Conservation (phyloP, 2,797 vertebrate genomes). For the Mastacembelus armatus region DNA sequence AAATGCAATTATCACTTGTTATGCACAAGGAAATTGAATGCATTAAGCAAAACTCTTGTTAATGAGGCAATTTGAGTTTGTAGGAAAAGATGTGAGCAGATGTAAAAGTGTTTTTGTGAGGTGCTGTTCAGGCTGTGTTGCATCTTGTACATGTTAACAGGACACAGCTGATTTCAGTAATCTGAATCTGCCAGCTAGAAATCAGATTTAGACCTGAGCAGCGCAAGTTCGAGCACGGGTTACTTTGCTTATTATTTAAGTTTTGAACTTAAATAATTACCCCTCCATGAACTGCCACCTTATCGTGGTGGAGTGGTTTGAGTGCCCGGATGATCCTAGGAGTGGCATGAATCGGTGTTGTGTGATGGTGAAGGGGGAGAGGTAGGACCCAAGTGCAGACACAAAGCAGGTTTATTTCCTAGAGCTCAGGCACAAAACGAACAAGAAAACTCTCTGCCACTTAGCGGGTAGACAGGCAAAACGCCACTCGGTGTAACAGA, state of each 20-base stretch:
- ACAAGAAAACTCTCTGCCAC: no score
- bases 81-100: background rate
- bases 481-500: no score
- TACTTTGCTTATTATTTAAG: no score
- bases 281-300: no score
- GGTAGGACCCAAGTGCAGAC: no score
- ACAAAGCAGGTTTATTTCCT: no score
- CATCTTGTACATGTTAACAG: background rate
- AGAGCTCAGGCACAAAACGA: no score
- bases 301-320: no score
- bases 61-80: slow-evolving; percentile 8
- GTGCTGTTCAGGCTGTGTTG: slow-evolving; percentile 1
- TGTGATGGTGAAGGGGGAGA: no score
- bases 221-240: background rate
- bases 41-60: slow-evolving; percentile 4
- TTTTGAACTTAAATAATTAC: background rate
- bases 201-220: slow-evolving; percentile 1
- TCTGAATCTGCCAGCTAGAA: background rate
- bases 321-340: no score
- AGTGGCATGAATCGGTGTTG: no score
- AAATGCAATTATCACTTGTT: slow-evolving; percentile 13
- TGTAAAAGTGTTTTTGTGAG: background rate
- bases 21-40: background rate
- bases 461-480: no score
- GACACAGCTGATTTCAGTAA: background rate